Evolutionary conservation across 2,888 invertebrate genomes (phyloP), one percentile per base, ranked within the genome.

Genomic region (Eremobia ochroleuca): DNA sequence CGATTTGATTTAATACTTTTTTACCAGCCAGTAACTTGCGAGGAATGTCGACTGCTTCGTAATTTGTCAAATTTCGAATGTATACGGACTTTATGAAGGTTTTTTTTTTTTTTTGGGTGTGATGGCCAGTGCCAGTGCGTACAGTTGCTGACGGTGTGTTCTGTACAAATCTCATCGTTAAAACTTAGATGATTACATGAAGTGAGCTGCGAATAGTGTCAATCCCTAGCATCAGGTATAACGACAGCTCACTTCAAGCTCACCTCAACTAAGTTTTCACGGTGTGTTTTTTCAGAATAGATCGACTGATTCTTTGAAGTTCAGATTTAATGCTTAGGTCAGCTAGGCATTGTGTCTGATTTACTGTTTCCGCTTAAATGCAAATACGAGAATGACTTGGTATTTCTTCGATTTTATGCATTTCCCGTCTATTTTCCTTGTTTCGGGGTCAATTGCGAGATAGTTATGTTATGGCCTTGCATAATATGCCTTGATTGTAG

Each of bases 1-100:
- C 74, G 71, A 79, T 83, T 80, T 69, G 82, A 73, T 84, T 71
- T 70, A n/a, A n/a, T n/a, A 46, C 40, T 76, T 83, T 82, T 82
- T 83, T 73, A 76, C 49, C 31, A 52, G 68, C 69, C 80, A 74
- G 72, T 83, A 73, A 70, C 66, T 76, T 70, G 65, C 69, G 67
- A 64, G 58, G 61, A 84, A 76, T 80, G 52, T 43, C 67, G 61
- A 55, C n/a, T 58, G 71, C 43, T 76, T 71, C 69, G 18, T 49
- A 72, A 59, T 55, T 71, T 67, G 40, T 67, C 40, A 67, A 70
- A 37, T 59, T 69, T 61, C 3, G 21, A 64, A 55, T 77, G 21
- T 49, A 64, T 46, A 4, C 46, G 15, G 13, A 72, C 72, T 77
- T 31, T 55, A 28, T 43, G 18, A 15, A 25, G 0, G 0, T 4